Conservation (phyloP, 2,113 vertebrate genomes). For the Cromileptes altivelis region DNA sequence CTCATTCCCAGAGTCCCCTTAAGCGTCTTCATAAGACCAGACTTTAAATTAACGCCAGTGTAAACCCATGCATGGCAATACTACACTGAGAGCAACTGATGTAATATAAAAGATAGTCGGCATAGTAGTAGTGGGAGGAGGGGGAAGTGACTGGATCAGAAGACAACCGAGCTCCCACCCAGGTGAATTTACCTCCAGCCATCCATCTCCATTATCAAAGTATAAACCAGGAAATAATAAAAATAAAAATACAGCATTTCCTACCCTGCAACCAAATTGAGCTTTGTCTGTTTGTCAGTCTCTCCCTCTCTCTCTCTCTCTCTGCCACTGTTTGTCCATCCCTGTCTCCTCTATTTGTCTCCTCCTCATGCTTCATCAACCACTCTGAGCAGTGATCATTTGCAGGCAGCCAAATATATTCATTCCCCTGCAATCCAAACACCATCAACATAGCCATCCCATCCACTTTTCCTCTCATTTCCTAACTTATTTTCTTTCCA, state of each 20-base stretch:
- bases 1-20: too few species aligned
- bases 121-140: too few species aligned
- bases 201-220: conserved; percentile 25
- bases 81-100: too few species aligned
- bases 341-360: conserved; percentile 13
- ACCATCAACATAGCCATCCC: conserved; percentile 20
- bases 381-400: conserved; percentile 17
- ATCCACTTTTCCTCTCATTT: conserved; percentile 31
- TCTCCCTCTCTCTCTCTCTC: background rate
- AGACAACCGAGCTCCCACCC: too few species aligned
- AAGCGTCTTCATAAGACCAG: too few species aligned
- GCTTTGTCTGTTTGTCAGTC: conserved; percentile 4
- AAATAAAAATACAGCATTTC: background rate
- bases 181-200: background rate
- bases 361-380: conserved; percentile 28
- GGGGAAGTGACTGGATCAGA: too few species aligned
- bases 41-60: too few species aligned
- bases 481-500: conserved; percentile 28
- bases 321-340: conserved; percentile 26
- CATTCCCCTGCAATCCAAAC: conserved; percentile 25
- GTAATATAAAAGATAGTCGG: too few species aligned
- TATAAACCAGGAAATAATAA: background rate
- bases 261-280: background rate
- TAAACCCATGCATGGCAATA: too few species aligned
- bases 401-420: conserved; percentile 17